Percentiles rank a stretch among this genome's conserved stretches.
Evolutionary conservation across 2,888 invertebrate genomes (phyloP).

Genomic region (Trachelus tabidus): DNA sequence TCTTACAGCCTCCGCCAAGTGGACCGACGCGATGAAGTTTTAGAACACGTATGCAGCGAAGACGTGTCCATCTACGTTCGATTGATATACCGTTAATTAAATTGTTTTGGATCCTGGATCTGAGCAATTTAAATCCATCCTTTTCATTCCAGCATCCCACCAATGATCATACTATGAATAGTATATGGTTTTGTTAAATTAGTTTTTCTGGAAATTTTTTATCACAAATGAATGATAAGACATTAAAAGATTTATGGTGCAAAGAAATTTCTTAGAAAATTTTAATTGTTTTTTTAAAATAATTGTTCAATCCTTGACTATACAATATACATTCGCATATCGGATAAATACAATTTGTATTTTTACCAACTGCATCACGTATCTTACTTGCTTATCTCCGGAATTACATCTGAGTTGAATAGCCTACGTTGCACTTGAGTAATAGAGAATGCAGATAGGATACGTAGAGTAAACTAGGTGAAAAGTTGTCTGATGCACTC

Average conservation of each 20-base stretch:
- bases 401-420: neutral
- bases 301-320: neutral
- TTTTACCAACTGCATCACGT: neutral
- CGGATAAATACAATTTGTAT: neutral
- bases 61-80: neutral
- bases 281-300: too few species aligned
- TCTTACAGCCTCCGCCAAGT: neutral
- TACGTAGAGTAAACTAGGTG: neutral
- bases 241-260: neutral
- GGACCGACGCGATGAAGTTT: neutral
- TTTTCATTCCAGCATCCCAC: neutral
- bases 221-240: neutral
- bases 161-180: neutral
- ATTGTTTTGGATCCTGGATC: neutral
- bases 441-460: neutral
- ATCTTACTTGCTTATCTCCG: neutral
- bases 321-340: neutral
- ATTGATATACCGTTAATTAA: neutral
- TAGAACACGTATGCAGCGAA: neutral
- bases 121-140: neutral
- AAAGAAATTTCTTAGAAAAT: neutral
- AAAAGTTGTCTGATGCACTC: neutral
- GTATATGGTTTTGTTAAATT: neutral
- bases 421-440: neutral
- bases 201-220: neutral